A percentile compares a stretch with the other conserved stretches of the same genome.
Conservation (phyloP, 1,140 invertebrate species). For the Tetraneura akinire region DNA sequence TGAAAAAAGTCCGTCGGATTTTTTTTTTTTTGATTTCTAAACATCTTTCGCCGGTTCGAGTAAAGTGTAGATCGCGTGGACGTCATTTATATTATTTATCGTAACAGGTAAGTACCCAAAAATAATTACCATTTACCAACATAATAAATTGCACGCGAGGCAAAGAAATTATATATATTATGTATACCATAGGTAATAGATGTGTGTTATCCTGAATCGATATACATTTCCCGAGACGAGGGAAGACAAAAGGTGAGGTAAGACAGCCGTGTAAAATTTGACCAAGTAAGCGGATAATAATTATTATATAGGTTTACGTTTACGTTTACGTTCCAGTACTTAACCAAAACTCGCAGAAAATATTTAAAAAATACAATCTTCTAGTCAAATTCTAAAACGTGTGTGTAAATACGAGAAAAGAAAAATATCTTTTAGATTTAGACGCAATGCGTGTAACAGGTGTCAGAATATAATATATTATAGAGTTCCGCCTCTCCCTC, state of each 20-base stretch:
- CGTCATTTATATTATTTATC: too few relatives aligned
- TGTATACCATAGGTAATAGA: background rate
- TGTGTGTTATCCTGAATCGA: conserved; percentile 3
- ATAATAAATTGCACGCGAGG: too few relatives aligned
- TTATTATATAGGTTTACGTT: background rate
- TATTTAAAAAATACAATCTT: background rate
- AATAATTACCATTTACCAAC: too few relatives aligned
- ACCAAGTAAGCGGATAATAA: too few relatives aligned
- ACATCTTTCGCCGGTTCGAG: background rate
- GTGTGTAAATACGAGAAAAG: background rate
- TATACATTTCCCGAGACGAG: conserved; percentile 15
- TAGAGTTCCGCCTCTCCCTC: too few relatives aligned
- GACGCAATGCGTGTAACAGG: background rate
- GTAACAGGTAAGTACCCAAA: too few relatives aligned
- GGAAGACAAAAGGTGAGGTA: background rate
- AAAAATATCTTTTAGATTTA: too few relatives aligned
- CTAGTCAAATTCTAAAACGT: background rate
- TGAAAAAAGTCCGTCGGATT: too few relatives aligned
- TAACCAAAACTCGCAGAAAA: background rate
- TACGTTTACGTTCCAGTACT: conserved; percentile 30
- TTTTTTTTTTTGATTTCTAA: conserved; percentile 23
- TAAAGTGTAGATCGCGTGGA: background rate
- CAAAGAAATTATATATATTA: background rate
- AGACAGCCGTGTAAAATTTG: conserved; percentile 17
- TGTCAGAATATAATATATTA: background rate